phyloP scores from a whole-genome alignment of 2,888 invertebrate species.

The Sphaerophoria taeniata region DNA sequence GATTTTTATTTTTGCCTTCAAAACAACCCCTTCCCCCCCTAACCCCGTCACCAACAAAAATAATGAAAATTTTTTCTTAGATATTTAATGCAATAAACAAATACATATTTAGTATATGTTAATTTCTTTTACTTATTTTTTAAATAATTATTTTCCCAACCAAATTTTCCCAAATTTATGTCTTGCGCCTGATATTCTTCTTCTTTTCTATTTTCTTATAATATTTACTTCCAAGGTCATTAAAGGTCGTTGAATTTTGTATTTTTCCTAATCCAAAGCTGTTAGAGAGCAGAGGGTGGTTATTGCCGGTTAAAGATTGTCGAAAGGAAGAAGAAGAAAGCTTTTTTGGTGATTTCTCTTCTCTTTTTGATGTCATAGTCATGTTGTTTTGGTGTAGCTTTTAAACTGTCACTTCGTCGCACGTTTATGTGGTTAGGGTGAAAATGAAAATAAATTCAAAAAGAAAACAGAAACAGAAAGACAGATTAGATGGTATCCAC shows the following conservation, averaged over 20 bases:
- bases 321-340: slow-evolving; percentile 33
- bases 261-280: background rate
- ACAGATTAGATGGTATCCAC: slow-evolving; percentile 38
- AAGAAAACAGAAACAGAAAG: slow-evolving; percentile 9
- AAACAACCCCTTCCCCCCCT: background rate
- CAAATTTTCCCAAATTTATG: background rate
- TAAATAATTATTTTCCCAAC: background rate
- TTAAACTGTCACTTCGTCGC: slow-evolving; percentile 12
- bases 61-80: slow-evolving; percentile 4
- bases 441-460: background rate
- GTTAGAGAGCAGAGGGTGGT: background rate
- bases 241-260: slow-evolving; percentile 66
- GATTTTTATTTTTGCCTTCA: slow-evolving; percentile 11
- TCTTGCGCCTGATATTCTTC: background rate
- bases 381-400: slow-evolving; percentile 20
- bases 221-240: slow-evolving; percentile 67
- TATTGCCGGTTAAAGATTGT: background rate
- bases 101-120: no score
- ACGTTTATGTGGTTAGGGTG: background rate
- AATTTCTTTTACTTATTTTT: slow-evolving; percentile 18
- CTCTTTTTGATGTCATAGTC: slow-evolving; percentile 36
- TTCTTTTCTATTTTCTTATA: slow-evolving; percentile 7
- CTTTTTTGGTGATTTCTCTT: slow-evolving; percentile 26
- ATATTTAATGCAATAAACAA: slow-evolving; percentile 21
- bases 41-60: background rate